Percentiles rank a stretch among this genome's conserved stretches.
Evolutionary conservation across 2,113 vertebrate genomes (phyloP).

Genomic region (Oxyruncus cristatus): DNA sequence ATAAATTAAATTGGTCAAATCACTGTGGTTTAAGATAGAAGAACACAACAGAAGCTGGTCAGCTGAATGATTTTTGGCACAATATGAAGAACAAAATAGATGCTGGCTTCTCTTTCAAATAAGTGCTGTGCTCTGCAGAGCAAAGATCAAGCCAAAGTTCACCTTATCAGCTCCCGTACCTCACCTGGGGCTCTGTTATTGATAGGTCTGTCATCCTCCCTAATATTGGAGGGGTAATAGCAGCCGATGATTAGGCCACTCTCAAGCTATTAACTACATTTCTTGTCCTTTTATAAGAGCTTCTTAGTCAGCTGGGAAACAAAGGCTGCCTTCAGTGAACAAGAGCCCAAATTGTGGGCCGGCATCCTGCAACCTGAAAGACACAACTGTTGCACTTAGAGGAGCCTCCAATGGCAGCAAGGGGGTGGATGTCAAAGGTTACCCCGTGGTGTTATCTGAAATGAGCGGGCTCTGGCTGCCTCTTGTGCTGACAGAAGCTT

Average conservation of each 20-base stretch:
- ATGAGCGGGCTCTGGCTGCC: conserved; percentile 84
- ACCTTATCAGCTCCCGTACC: conserved; percentile 69
- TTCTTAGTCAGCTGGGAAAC: conserved; percentile 80
- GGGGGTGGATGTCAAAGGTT: conserved; percentile 87
- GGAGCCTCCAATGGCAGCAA: conserved; percentile 69
- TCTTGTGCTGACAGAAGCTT: conserved; percentile 82
- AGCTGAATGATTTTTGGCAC: conserved; percentile 85
- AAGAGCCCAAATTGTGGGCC: conserved; percentile 66
- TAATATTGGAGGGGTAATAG: conserved; percentile 92
- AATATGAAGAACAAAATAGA: conserved; percentile 76
- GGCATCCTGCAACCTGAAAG: conserved; percentile 87
- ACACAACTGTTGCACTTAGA: conserved; percentile 85
- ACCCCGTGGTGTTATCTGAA: conserved; percentile 78
- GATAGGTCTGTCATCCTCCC: conserved; percentile 93
- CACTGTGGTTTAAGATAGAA: conserved; percentile 35
- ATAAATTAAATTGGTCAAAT: conserved; percentile 71
- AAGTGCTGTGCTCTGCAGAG: conserved; percentile 80
- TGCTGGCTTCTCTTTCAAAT: conserved; percentile 83
- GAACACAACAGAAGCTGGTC: conserved; percentile 62
- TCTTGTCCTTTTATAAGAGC: conserved; percentile 85
- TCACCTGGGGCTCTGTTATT: conserved; percentile 84
- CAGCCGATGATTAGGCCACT: conserved; percentile 90
- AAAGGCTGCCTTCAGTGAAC: conserved; percentile 81
- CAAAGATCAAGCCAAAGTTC: conserved; percentile 87
- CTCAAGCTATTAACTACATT: conserved; percentile 91